Evolutionary conservation across 1,140 invertebrate genomes (phyloP), one percentile per base, ranked within the genome.

Genomic region (Phthorimaea operculella): DNA sequence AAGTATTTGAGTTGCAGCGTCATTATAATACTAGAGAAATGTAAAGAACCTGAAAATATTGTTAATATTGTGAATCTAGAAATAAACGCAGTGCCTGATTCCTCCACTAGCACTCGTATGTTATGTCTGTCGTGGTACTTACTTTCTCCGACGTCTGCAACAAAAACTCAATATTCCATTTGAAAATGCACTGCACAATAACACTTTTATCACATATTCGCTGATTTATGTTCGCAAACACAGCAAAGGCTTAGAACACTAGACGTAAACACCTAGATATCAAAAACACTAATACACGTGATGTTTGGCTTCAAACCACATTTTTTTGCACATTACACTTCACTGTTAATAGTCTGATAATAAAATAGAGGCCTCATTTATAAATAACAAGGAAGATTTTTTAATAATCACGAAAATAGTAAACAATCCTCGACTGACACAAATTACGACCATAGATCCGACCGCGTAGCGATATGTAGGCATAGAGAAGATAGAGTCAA

Each of bases 361-460:
- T 50, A 65, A 52, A 49, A 59, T 55, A 42, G 36, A 47, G 17
- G 21, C 21, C 21, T 55, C 59, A 55, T 50, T 33, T 59, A 60
- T 44, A 39, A 60, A 57, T 28, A 62, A 48, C 51, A 36, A 42
- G 58, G 60, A 59, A 66, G 51, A 59, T 54, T 66, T 67, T n/a
- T 62, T 52, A 63, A 62, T 69, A 64, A 51, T 74, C 66, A 71
- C 66, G 68, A 68, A 79, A 80, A 79, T 82, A 80, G 76, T 84
- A 84, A 82, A 84, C 81, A 84, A 84, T 79, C 74, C 52, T 52
- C 60, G 59, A 74, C 60, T 84, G 81, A 84, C 81, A 84, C 78
- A 47, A 77, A 80, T 74, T 76, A 68, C 70, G 68, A 81, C 79
- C 81, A 84, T 84, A 84, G 81, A 84, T 73, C 60, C 68, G 61